Conservation (phyloP, 2,113 vertebrate genomes). For the Triplophysa siluroides region DNA sequence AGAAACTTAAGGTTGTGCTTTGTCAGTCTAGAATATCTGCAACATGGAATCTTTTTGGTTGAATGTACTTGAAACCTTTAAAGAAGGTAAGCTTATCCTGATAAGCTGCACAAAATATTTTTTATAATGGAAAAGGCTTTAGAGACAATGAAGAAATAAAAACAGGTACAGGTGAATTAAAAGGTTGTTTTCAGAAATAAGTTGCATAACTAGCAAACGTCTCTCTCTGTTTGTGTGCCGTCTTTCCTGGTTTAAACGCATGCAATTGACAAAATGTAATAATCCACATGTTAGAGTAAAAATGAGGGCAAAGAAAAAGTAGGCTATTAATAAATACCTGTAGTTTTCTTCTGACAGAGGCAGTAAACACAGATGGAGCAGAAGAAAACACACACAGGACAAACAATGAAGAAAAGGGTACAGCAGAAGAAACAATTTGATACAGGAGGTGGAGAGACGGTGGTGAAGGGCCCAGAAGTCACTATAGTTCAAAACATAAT, state of each 20-base stretch:
- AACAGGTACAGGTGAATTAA: too few species aligned
- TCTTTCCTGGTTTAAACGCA: not conserved
- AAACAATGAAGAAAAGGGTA: slow-evolving; percentile 21
- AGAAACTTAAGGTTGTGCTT: too few species aligned
- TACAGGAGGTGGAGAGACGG: not conserved
- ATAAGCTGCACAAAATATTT: too few species aligned
- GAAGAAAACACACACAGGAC: slow-evolving; percentile 25
- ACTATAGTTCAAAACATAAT: not conserved
- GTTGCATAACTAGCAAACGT: not conserved
- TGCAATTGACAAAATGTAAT: not conserved
- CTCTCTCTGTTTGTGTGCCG: not conserved
- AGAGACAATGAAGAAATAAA: too few species aligned
- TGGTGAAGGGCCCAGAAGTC: not conserved
- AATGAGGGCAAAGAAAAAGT: not conserved
- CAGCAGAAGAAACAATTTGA: slow-evolving; percentile 22
- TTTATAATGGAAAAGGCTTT: too few species aligned
- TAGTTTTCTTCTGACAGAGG: slow-evolving; percentile 5
- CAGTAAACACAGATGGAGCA: not conserved
- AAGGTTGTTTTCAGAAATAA: too few species aligned
- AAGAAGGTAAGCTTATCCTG: too few species aligned
- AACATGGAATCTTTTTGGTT: too few species aligned
- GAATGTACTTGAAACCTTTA: too few species aligned
- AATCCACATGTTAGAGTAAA: not conserved
- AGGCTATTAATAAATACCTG: not conserved
- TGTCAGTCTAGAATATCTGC: too few species aligned